A percentile compares a stretch with the other conserved stretches of the same genome.
phyloP scores from a whole-genome alignment of 1,140 invertebrate genomes.

The roundworm (Caenorhabditis elegans) region WBcel235 BX284606.5:5378001-5378500 shows the following conservation, averaged over 20 bases:
- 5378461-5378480: slow-evolving; percentile 94
- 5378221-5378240: neutral
- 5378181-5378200: neutral
- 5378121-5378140: too few species aligned
- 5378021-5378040: too few species aligned
- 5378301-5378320: neutral
- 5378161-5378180: neutral
- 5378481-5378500: slow-evolving; percentile 86
- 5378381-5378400: slow-evolving; percentile 8
- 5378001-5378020: too few species aligned
- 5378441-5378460: slow-evolving; percentile 78
- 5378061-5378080: too few species aligned
- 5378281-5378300: slow-evolving; percentile 3
- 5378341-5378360: too few species aligned
- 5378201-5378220: neutral
- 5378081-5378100: too few species aligned
- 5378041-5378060: too few species aligned
- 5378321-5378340: too few species aligned
- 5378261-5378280: slow-evolving; percentile 12
- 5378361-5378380: neutral
- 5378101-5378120: too few species aligned
- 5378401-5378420: neutral
- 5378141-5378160: neutral
- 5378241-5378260: neutral
- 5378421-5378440: neutral